phyloP scores from a whole-genome alignment of 2,113 vertebrate genomes.

The Astur gentilis region DNA sequence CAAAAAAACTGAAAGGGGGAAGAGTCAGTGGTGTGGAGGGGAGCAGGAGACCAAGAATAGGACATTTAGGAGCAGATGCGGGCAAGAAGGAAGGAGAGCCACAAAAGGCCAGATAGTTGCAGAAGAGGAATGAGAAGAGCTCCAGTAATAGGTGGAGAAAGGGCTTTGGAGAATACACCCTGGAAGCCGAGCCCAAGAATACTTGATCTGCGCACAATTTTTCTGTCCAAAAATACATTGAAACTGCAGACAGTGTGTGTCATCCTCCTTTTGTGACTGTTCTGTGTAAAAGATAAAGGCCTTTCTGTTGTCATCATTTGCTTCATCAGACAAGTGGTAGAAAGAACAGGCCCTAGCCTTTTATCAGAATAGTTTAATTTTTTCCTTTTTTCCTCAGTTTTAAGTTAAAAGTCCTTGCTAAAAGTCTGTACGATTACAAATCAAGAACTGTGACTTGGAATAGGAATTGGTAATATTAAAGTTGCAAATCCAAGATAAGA shows the following conservation, averaged over 20 bases:
- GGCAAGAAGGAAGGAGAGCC: rapidly evolving
- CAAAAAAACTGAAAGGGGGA: neutral
- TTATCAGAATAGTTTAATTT: neutral
- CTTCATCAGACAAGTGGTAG: neutral
- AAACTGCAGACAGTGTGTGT: neutral
- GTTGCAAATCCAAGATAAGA: neutral
- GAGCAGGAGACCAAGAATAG: neutral
- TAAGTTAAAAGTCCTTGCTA: neutral
- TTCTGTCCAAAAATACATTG: neutral
- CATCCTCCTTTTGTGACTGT: neutral
- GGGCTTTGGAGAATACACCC: neutral
- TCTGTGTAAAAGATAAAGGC: neutral
- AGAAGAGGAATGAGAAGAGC: neutral
- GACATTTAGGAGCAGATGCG: neutral
- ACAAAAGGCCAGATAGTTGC: neutral
- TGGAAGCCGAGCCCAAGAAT: neutral
- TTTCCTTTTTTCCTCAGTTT: neutral
- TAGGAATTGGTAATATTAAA: neutral
- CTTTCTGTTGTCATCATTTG: neutral
- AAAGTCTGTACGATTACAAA: neutral
- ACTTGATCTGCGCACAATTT: neutral
- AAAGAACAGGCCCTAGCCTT: neutral
- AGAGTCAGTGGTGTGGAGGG: neutral
- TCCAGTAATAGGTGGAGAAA: neutral
- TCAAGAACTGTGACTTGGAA: neutral